Base-by-base conservation (phyloP, 2,888 invertebrate genomes). In the Caenorhabditis doughertyi region DNA sequence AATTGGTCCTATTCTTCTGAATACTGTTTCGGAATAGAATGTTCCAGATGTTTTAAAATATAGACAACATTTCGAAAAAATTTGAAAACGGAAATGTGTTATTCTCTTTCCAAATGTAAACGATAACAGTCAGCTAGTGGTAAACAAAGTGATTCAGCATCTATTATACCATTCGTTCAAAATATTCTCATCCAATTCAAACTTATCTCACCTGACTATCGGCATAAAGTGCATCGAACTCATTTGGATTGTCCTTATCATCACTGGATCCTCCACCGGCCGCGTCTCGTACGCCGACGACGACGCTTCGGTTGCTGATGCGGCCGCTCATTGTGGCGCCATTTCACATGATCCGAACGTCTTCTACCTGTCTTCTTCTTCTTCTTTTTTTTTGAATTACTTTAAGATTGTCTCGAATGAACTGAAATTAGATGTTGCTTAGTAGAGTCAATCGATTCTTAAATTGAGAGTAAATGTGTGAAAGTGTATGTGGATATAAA, bases 191-290 rank as follows among this genome's bases (percentile, higher is more conserved):
- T 35, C 39, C 21, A 23, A 23, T 27, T 27, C 39, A 42, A 44
- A 65, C 21, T 1, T 7, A 3, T 7, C 79, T 49, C 72, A 65
- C 72, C 79, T 65, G 65, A 65, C 79, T 72, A 47, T 72, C 72
- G 11, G 71, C 72, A 44, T 71, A 79, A 49, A 79, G 72, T n/a
- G 79, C 71, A 39, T 79, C 79, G 60, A 79, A 72, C 65, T 79
- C 79, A 56, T 79, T 79, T 39, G 79, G 79, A 65, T 79, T 79
- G 67, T 79, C 79, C 67, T 79, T 79, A 27, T 71, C 76, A 67
- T 72, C 64, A 55, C 55, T 58, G 58, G 71, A 64, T 55, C 53
- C 68, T 35, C 44, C 53, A 44, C 53, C 55, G 47, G 49, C 64
- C 56, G 51, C 79, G 79, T 64, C 68, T 44, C 70, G 70, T 9